These are phyloP conservation scores for Pseudopipra pipra DNA, from an alignment of 2,113 vertebrate species.

Conservation along the genomic window DNA sequence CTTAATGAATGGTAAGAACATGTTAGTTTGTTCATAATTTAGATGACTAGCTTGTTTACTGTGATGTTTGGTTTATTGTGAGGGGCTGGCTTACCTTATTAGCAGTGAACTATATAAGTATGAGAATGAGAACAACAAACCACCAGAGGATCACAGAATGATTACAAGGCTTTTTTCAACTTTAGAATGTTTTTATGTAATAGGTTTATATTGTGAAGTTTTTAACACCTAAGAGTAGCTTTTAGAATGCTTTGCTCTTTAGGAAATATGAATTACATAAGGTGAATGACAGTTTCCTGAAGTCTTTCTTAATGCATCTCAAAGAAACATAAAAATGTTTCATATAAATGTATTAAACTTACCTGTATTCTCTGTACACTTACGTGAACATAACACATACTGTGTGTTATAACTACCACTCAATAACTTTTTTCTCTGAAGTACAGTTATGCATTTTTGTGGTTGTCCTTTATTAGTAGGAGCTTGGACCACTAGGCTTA, in stretches of 20 bases:
- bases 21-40: background rate
- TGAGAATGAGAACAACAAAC: background rate
- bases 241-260: background rate
- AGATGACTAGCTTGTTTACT: conserved; percentile 19
- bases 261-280: background rate
- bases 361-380: background rate
- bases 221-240: background rate
- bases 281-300: background rate
- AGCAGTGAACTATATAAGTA: background rate
- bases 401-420: background rate
- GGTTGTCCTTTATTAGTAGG: background rate
- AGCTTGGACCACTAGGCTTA: background rate
- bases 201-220: background rate
- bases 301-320: background rate
- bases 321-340: background rate
- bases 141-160: background rate
- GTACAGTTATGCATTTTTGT: background rate
- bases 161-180: background rate
- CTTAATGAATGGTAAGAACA: conserved; percentile 3
- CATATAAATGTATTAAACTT: background rate
- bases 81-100: background rate
- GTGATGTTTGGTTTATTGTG: conserved; percentile 8
- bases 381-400: background rate
- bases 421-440: background rate
- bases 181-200: background rate